Evolutionary conservation across 2,888 invertebrate species (phyloP).

Genomic region (Agapostemon virescens): DNA sequence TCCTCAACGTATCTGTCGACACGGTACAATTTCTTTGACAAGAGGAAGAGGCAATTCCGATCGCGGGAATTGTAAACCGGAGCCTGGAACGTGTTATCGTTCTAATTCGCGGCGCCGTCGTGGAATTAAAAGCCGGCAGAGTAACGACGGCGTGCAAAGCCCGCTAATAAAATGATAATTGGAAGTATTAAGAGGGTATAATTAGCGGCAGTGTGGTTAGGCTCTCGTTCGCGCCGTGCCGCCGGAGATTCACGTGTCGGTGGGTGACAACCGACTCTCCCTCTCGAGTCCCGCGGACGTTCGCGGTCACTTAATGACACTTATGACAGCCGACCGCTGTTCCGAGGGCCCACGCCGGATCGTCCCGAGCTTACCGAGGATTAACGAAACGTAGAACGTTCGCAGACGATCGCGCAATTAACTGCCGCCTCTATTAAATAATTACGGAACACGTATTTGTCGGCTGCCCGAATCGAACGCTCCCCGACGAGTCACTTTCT

Average conservation of each 20-base stretch:
- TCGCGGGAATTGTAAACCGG: constrained; percentile 17
- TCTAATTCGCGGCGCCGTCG: constrained; percentile 26
- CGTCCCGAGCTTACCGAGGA: constrained; percentile 31
- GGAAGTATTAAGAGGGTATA: constrained; percentile 54
- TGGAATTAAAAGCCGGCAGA: constrained; percentile 31
- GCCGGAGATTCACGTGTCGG: constrained; percentile 28
- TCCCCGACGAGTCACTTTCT: constrained; percentile 8
- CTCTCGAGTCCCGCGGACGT: constrained; percentile 45
- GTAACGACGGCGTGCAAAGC: constrained; percentile 2
- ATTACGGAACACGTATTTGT: constrained; percentile 33
- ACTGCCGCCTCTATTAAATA: constrained; percentile 36
- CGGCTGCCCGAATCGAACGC: constrained; percentile 6
- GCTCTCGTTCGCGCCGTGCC: constrained; percentile 3
- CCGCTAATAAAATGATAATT: constrained; percentile 63
- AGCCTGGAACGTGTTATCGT: constrained; percentile 20
- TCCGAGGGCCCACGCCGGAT: constrained; percentile 30
- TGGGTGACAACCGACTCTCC: constrained; percentile 61
- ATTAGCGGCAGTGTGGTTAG: constrained; percentile 51
- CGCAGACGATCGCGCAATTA: constrained; percentile 5
- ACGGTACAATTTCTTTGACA: background rate
- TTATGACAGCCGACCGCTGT: constrained; percentile 53
- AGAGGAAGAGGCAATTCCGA: constrained; percentile 6
- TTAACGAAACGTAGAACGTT: constrained; percentile 40
- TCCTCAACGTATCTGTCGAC: background rate
- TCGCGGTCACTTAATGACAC: constrained; percentile 61